Evolutionary conservation across 1,140 invertebrate species (phyloP).

Genomic region (Schlechtendalia chinensis): DNA sequence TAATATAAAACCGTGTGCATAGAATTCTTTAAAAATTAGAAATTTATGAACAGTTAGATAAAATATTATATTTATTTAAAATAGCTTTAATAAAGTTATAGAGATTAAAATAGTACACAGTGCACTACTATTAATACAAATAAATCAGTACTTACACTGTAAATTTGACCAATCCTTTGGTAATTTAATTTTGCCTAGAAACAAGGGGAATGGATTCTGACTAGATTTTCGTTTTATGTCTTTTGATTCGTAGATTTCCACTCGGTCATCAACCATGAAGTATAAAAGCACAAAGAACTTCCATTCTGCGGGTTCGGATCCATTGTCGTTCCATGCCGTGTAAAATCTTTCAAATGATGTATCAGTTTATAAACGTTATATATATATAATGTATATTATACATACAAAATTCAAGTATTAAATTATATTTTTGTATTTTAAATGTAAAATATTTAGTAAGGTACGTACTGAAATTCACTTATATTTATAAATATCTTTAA

Average conservation of each 20-base stretch:
- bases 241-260: conserved; percentile 73
- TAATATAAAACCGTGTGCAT: no score
- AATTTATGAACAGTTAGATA: no score
- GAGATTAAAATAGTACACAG: no score
- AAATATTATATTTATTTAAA: no score
- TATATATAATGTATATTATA: neutral
- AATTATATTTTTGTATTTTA: no score
- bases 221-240: conserved; percentile 63
- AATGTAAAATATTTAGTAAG: no score
- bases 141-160: conserved; percentile 57
- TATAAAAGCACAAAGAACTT: conserved; percentile 68
- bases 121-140: neutral
- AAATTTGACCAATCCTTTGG: conserved; percentile 75
- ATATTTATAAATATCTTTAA: no score
- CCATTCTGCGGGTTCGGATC: conserved; percentile 64
- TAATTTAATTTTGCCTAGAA: conserved; percentile 73
- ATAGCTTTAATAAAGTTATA: no score
- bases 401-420: neutral
- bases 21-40: no score
- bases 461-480: no score
- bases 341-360: conserved; percentile 63
- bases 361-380: neutral
- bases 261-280: conserved; percentile 76
- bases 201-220: conserved; percentile 69
- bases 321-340: conserved; percentile 73